phyloP scores from a whole-genome alignment of 1,140 invertebrate species.

The Euwallacea fornicatus region DNA sequence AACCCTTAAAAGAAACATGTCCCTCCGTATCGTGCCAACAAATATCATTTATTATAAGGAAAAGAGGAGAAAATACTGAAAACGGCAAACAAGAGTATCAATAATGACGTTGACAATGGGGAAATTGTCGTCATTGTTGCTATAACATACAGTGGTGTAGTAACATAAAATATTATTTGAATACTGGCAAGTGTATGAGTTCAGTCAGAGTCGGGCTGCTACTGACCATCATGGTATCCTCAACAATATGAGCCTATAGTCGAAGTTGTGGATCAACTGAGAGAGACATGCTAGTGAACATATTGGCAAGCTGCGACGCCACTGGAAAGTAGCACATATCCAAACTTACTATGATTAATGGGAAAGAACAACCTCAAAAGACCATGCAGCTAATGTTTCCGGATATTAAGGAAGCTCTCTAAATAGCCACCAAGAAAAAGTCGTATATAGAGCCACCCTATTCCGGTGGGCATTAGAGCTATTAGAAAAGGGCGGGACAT shows the following conservation, averaged over 20 bases:
- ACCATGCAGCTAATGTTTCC: slow-evolving; percentile 51
- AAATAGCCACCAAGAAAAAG: slow-evolving; percentile 47
- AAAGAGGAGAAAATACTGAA: slow-evolving; percentile 43
- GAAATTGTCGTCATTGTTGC: slow-evolving; percentile 1
- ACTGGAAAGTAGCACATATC: not conserved
- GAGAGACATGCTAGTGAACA: too few relatives aligned
- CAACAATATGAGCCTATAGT: too few relatives aligned
- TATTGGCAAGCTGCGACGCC: not conserved
- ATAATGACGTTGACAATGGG: slow-evolving; percentile 48
- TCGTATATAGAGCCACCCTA: slow-evolving; percentile 46
- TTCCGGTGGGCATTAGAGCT: slow-evolving; percentile 51
- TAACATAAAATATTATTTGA: not conserved
- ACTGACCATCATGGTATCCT: too few relatives aligned
- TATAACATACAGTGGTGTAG: slow-evolving; percentile 22
- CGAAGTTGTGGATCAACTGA: too few relatives aligned
- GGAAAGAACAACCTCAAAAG: slow-evolving; percentile 48
- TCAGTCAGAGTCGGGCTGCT: too few relatives aligned
- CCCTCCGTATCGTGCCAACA: slow-evolving; percentile 48
- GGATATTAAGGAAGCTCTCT: slow-evolving; percentile 49
- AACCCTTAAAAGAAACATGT: slow-evolving; percentile 43
- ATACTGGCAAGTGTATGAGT: too few relatives aligned
- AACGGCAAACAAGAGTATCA: slow-evolving; percentile 52
- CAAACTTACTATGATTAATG: slow-evolving; percentile 52
- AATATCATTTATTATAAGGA: slow-evolving; percentile 53
- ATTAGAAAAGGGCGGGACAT: slow-evolving; percentile 51